Base-by-base conservation (phyloP, 2,797 vertebrate species). In the Hephaestus fuliginosus region DNA sequence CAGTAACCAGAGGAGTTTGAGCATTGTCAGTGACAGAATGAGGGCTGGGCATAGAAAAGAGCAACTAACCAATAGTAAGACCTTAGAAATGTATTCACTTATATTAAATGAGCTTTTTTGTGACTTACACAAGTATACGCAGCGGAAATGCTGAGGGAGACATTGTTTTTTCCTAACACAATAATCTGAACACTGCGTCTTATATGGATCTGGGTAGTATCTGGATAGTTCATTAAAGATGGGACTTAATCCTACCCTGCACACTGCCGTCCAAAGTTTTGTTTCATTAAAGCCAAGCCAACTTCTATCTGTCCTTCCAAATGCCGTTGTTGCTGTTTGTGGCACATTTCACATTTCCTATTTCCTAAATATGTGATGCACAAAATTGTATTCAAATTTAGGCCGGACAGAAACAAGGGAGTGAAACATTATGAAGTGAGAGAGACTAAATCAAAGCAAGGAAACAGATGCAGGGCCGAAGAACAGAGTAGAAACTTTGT, bases 391-490 rank as follows among this genome's bases (percentile, higher is more conserved):
- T 20, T 65, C 9, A 65, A 48, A 60, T 46, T 70, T 11, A 30
- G 10, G 6, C 9, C 14, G n/a, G 22, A 30, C 36, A 18, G 15
- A 57, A 68, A n/a, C 3, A 1, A 20, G 7, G 49, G 11, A 33
- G 41, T 18, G 22, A 55, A 65, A 65, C 51, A 11, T 30, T 14
- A 61, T 7, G 9, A 69, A 7, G 14, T 22, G 15, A 57, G 18
- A 20, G 4, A 33, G 15, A 51, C 20, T 10, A 69, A 33, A 60
- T 43, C 48, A 7, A 65, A 70, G 74, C 17, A 55, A 63, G 44
- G 55, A 60, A 46, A 57, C 44, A 55, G 60, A 70, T 60, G 41
- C 8, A 12, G 33, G 61, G 36, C 20, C 36, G 30, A 74, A 66
- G 36, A 67, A 63, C 55, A 17, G 20, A 58, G n/a, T 0, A 20